Percentiles rank a stretch among this genome's conserved stretches.
These are phyloP conservation scores for Drosophila sproati DNA, from an alignment of 1,140 invertebrate genomes.

Conservation along the genomic window DNA sequence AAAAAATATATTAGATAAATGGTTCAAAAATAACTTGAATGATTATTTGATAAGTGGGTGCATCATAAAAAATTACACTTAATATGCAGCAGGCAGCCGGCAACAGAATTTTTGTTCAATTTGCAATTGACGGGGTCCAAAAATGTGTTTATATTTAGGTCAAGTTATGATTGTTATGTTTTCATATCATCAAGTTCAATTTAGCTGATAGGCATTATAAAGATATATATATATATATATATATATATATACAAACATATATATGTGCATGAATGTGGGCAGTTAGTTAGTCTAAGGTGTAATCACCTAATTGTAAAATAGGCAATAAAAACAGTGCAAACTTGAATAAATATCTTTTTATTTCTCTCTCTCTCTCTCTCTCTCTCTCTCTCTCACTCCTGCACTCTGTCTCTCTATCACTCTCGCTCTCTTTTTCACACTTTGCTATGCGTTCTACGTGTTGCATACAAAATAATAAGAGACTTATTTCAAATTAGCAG, in stretches of 20 bases:
- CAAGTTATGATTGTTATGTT: constrained; percentile 32
- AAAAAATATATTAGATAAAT: constrained; percentile 24
- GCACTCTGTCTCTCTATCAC: neutral
- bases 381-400: neutral
- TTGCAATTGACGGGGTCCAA: neutral
- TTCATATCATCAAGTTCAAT: constrained; percentile 32
- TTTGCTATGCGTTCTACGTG: constrained; percentile 10
- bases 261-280: constrained; percentile 6
- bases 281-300: constrained; percentile 31
- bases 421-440: neutral
- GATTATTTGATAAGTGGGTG: constrained; percentile 8
- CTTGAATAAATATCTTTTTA: constrained; percentile 61
- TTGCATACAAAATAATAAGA: constrained; percentile 13
- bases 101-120: constrained; percentile 10
- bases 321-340: constrained; percentile 52
- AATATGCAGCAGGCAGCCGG: neutral
- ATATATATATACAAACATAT: constrained; percentile 11
- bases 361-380: neutral
- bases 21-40: constrained; percentile 12
- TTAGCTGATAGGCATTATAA: constrained; percentile 14
- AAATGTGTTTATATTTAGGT: constrained; percentile 31
- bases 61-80: constrained; percentile 16
- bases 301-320: constrained; percentile 53
- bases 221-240: constrained; percentile 8
- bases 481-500: constrained; percentile 56